A percentile compares a stretch with the other conserved stretches of the same genome.
phyloP scores from a whole-genome alignment of 2,113 vertebrate species.

The Coracopsis vasa region DNA sequence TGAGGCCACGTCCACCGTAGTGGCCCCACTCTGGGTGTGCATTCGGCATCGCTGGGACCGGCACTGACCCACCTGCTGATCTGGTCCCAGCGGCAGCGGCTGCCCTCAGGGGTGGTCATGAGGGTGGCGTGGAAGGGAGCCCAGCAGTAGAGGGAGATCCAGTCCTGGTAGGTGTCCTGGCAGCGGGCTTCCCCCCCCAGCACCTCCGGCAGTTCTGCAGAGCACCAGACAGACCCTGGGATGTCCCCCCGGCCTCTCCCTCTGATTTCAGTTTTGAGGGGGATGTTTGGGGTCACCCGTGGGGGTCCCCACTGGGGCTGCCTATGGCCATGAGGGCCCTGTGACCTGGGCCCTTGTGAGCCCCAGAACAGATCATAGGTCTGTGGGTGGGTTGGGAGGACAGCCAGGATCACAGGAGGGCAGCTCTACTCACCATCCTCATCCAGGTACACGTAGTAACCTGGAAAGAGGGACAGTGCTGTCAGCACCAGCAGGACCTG shows the following conservation, averaged over 20 bases:
- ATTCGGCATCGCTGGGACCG: rapidly evolving
- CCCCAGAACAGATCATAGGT: rapidly evolving
- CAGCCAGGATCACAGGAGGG: neutral
- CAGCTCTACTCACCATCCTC: neutral
- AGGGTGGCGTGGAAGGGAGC: neutral
- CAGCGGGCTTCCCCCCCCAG: neutral
- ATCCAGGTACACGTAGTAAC: neutral
- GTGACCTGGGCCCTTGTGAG: neutral
- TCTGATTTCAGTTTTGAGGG: rapidly evolving
- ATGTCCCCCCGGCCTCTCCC: neutral
- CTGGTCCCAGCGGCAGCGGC: neutral
- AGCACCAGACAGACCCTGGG: neutral
- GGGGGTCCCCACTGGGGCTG: neutral
- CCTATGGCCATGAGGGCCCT: rapidly evolving
- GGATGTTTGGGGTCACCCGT: neutral
- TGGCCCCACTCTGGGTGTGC: rapidly evolving
- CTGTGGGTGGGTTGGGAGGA: neutral
- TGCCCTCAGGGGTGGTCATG: neutral
- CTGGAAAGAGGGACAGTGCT: neutral
- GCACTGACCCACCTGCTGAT: neutral
- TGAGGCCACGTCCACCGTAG: rapidly evolving
- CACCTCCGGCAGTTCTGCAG: neutral
- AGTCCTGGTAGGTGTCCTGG: neutral
- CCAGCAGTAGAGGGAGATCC: slow-evolving; percentile 14
- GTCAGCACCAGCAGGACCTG: rapidly evolving